Evolutionary conservation across 2,797 vertebrate genomes (phyloP).

Genomic region (Tragelaphus oryx): DNA sequence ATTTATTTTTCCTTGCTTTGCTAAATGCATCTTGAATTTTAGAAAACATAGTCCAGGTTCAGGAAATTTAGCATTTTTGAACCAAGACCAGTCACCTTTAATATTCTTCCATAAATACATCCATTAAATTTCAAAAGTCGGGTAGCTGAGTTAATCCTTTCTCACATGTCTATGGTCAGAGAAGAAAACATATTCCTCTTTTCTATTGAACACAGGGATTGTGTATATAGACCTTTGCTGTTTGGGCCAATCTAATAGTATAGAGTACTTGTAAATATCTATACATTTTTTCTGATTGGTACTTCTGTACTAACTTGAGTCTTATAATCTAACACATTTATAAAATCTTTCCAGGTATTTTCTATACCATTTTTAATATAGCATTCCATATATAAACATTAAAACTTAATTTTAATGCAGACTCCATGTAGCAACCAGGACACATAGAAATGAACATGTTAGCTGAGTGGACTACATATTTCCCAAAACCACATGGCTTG

Average conservation of each 20-base stretch:
- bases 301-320: not conserved
- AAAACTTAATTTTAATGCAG: not conserved
- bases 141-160: slow-evolving; percentile 61
- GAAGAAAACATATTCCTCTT: slow-evolving; percentile 43
- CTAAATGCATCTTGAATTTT: slow-evolving; percentile 71
- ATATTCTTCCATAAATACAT: slow-evolving; percentile 53
- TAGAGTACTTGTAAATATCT: not conserved
- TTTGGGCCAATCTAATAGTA: slow-evolving; percentile 27
- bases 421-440: not conserved
- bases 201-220: not conserved
- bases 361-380: not conserved
- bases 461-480: not conserved
- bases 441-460: not conserved
- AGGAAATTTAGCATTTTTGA: slow-evolving; percentile 66
- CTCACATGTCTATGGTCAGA: not conserved
- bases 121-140: slow-evolving; percentile 64
- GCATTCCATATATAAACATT: not conserved
- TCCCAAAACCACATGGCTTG: not conserved
- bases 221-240: not conserved
- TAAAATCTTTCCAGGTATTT: slow-evolving; percentile 24
- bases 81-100: slow-evolving; percentile 62
- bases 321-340: not conserved
- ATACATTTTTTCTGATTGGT: not conserved
- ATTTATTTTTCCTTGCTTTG: slow-evolving; percentile 74
- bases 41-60: slow-evolving; percentile 59